Base-by-base conservation (phyloP, 2,797 vertebrate species). In the Coreius guichenoti region DNA sequence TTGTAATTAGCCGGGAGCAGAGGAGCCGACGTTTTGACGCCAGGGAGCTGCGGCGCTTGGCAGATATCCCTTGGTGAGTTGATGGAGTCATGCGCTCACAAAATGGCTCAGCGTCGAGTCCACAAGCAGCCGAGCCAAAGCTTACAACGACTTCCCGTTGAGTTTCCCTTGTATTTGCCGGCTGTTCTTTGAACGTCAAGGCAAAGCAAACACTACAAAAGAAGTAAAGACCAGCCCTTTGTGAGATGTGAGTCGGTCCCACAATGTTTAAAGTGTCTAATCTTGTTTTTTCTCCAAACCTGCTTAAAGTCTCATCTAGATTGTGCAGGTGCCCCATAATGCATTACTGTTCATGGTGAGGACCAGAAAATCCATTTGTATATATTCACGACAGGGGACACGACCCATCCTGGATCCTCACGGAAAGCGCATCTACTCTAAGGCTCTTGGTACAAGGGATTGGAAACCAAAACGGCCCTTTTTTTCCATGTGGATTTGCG, bases 1-100 rank as follows among this genome's bases (percentile, higher is more conserved):
- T 91, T 90, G 90, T 92, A 93, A 94, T 93, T 94, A 94, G 84
- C 85, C 23, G 65, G 65, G 86, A 92, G 92, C 92, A 86, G 88
- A 87, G 87, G 63, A 79, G 86, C 90, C 49, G 80, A 86, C 89
- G 84, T 87, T 83, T 89, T 54, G 90, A 91, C 82, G 90, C 93
- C 91, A 91, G 89, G 92, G 90, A 90, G 86, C 79, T 36, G 90
- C 88, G 86, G 70, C 87, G 70, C 91, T 93, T 89, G 91, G 73
- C 86, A 87, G 92, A 93, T 91, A 91, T 92, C 92, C 92, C 89
- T 77, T 86, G 3, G 14, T 21, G 36, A 33, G 58, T 7, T 33
- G 80, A 69, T 23, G 36, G 49, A 58, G 74, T 69, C 80, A 43
- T 54, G 13, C 17, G 68, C 67, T 68, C 47, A 65, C 45, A 31